Evolutionary conservation across 2,888 invertebrate species (phyloP).

Genomic region (Sinotaia quadrata): DNA sequence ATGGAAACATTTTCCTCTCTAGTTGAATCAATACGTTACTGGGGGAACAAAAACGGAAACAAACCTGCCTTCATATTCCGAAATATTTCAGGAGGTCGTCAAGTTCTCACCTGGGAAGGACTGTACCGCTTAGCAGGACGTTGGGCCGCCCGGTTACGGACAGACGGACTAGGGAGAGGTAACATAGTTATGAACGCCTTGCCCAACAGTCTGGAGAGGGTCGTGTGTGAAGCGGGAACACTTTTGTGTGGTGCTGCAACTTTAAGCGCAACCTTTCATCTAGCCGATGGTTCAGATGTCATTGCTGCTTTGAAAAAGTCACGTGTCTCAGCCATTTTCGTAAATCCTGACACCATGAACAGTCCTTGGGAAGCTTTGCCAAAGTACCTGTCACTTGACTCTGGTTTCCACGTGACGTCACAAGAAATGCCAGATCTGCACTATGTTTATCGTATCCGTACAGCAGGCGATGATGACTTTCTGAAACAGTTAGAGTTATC

Average conservation of each 20-base stretch:
- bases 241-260: slow-evolving; percentile 1
- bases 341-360: neutral
- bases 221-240: no score
- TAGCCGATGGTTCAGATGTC: slow-evolving; percentile 20
- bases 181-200: slow-evolving; percentile 13
- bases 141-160: no score
- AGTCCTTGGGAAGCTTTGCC: slow-evolving; percentile 12
- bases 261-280: slow-evolving; percentile 10
- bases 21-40: neutral
- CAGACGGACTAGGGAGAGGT: neutral
- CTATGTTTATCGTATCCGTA: no score
- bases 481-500: neutral
- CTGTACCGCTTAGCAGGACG: neutral
- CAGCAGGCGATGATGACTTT: neutral
- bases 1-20: no score
- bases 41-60: neutral
- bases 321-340: neutral
- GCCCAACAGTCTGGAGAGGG: no score
- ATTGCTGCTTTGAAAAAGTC: neutral
- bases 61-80: slow-evolving; percentile 9
- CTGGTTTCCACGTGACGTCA: no score
- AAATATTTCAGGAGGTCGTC: no score
- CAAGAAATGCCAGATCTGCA: no score
- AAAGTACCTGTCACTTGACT: no score
- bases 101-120: no score